phyloP scores from a whole-genome alignment of 2,797 vertebrate species.

The Eremophila alpestris region DNA sequence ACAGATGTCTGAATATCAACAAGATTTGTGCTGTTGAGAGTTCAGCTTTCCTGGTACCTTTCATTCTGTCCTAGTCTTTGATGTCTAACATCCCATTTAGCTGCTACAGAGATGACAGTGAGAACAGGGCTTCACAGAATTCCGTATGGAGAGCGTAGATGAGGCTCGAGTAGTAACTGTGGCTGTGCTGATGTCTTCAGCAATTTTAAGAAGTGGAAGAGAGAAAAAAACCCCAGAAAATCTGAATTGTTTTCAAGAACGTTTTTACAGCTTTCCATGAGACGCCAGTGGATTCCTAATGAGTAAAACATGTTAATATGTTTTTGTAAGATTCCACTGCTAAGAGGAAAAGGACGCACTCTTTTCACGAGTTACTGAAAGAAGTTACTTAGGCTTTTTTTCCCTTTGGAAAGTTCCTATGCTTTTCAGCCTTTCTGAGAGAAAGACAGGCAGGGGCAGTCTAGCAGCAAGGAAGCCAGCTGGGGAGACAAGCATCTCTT shows the following conservation, averaged over 20 bases:
- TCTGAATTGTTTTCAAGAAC: conserved; percentile 12
- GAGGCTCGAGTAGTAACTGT: conserved; percentile 6
- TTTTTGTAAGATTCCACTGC: conserved; percentile 26
- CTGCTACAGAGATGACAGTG: neutral
- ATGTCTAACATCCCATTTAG: neutral
- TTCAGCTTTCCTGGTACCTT: neutral
- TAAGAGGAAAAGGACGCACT: neutral
- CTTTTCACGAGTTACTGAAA: conserved; percentile 1
- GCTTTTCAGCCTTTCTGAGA: neutral
- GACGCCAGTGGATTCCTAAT: neutral
- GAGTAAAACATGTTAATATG: conserved; percentile 29
- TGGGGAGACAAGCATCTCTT: neutral
- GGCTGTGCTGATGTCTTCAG: conserved; percentile 8
- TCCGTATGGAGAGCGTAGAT: neutral
- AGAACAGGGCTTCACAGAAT: neutral
- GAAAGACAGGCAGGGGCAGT: neutral
- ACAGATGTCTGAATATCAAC: neutral
- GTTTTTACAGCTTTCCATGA: conserved; percentile 17
- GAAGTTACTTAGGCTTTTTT: neutral
- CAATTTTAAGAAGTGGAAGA: neutral
- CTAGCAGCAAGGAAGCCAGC: neutral
- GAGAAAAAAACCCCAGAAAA: neutral
- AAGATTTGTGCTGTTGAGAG: neutral
- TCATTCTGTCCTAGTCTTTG: neutral
- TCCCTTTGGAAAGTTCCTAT: neutral